Conservation (phyloP, 1,140 invertebrate species). For the Lucilia cuprina region DNA sequence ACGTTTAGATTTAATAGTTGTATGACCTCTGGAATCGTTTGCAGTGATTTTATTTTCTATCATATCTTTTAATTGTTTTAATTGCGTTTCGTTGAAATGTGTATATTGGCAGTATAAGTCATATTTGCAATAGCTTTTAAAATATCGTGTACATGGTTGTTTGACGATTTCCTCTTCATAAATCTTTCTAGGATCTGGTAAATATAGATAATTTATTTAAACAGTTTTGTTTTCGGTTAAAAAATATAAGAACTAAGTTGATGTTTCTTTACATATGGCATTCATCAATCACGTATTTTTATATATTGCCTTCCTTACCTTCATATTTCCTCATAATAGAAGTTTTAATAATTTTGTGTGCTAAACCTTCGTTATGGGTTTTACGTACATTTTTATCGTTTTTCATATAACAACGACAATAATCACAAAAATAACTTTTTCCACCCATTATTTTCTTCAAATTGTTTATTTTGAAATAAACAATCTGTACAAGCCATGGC, state of each 20-base stretch:
- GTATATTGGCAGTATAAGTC: constrained; percentile 49
- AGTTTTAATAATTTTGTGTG: constrained; percentile 49
- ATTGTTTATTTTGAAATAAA: no score
- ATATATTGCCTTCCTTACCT: no score
- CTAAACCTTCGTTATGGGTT: constrained; percentile 49
- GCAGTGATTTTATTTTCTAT: constrained; percentile 22
- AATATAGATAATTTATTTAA: not conserved
- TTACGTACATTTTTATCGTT: constrained; percentile 57
- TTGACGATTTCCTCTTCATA: constrained; percentile 46
- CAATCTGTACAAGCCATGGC: no score
- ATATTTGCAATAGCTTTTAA: constrained; percentile 50
- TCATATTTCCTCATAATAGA: constrained; percentile 49
- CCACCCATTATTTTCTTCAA: constrained; percentile 43
- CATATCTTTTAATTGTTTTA: constrained; percentile 48
- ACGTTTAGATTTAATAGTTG: not conserved
- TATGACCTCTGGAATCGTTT: no score
- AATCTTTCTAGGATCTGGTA: constrained; percentile 46
- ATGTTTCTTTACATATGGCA: no score
- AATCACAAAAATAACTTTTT: constrained; percentile 58
- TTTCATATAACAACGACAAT: constrained; percentile 56
- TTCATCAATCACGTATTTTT: no score
- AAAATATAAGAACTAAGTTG: no score
- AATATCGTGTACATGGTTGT: constrained; percentile 47
- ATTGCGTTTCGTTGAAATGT: constrained; percentile 47
- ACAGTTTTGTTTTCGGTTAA: no score